These are phyloP conservation scores for Oopsacas minuta DNA, from an alignment of 37 sponge, comb jelly and placozoan species.

Conservation along the genomic window DNA sequence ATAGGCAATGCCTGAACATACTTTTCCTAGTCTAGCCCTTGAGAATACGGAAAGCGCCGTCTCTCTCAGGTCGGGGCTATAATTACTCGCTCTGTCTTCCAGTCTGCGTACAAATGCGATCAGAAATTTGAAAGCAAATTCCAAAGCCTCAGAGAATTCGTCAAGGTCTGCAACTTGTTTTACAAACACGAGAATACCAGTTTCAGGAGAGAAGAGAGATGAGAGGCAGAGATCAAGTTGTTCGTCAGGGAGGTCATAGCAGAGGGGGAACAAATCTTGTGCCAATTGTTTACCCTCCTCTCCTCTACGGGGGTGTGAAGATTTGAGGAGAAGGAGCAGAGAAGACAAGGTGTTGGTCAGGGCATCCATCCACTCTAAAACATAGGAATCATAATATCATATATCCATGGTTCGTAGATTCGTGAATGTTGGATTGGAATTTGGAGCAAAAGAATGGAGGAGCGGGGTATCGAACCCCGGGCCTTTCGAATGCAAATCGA, in stretches of 20 bases:
- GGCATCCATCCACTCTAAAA: not conserved
- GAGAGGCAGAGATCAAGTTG: not conserved
- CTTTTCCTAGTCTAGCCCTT: not conserved
- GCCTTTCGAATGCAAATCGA: conserved; percentile 37
- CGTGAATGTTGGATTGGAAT: no score
- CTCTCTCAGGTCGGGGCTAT: conserved; percentile 1
- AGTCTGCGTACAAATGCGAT: not conserved
- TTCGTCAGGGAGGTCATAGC: conserved; percentile 16
- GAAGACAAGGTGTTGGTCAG: not conserved
- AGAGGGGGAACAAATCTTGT: conserved; percentile 10
- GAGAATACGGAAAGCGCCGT: not conserved
- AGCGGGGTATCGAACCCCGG: conserved; percentile 34
- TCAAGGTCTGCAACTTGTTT: not conserved
- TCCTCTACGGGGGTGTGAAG: not conserved
- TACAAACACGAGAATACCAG: not conserved
- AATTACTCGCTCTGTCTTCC: not conserved
- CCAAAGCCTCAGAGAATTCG: conserved; percentile 5
- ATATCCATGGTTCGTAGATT: not conserved
- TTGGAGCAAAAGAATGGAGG: conserved; percentile 24
- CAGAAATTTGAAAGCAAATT: not conserved
- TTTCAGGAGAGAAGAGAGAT: not conserved
- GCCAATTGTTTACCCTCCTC: not conserved
- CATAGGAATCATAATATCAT: no score
- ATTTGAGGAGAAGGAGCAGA: not conserved
- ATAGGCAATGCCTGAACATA: not conserved